phyloP scores from a whole-genome alignment of 2,888 invertebrate species.

The Didymodactylos carnosus region DNA sequence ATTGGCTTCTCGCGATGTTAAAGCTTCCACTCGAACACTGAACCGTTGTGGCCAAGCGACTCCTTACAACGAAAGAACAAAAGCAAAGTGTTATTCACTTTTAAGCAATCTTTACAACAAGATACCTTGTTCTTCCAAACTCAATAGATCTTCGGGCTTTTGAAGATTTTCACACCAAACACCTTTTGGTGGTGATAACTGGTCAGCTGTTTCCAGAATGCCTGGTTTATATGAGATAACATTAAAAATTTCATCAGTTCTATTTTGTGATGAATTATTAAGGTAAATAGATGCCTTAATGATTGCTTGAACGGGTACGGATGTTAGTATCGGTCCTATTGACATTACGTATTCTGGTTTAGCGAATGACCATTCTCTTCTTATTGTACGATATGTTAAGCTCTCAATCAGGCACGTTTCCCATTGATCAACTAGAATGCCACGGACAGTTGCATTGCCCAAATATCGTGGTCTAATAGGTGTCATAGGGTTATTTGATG shows the following conservation, averaged over 20 bases:
- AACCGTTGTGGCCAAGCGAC: not conserved
- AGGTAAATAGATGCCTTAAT: too few relatives aligned
- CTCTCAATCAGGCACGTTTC: not conserved
- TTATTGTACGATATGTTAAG: too few relatives aligned
- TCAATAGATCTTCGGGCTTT: not conserved
- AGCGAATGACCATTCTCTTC: not conserved
- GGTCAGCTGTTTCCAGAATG: not conserved
- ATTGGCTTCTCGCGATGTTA: not conserved
- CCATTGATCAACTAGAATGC: not conserved
- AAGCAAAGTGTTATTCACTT: too few relatives aligned
- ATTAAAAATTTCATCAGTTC: not conserved
- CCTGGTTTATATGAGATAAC: not conserved
- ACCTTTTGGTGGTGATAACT: not conserved
- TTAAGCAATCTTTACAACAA: too few relatives aligned
- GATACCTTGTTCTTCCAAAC: not conserved
- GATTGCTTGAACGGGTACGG: not conserved
- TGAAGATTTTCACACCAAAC: not conserved
- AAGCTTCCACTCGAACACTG: not conserved
- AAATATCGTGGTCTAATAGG: too few relatives aligned
- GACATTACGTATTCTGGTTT: not conserved
- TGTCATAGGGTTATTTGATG: not conserved
- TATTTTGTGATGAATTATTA: not conserved
- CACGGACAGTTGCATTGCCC: not conserved
- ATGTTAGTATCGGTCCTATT: not conserved
- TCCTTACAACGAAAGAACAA: too few relatives aligned